phyloP scores from a whole-genome alignment of 37 sponge, comb jelly and placozoan genomes.

The Hormiphora californensis region DNA sequence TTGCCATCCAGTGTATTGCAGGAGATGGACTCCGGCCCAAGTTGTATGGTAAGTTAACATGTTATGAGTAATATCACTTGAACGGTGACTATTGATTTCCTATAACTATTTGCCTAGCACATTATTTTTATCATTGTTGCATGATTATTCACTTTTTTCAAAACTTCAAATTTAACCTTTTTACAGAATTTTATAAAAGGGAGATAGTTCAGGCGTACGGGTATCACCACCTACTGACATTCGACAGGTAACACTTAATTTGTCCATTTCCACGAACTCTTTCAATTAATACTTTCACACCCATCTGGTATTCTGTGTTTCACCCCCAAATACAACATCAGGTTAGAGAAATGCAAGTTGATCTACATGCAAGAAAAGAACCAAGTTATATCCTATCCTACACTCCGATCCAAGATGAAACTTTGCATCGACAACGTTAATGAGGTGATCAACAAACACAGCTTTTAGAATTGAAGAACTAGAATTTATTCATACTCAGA shows the following conservation, averaged over 20 bases:
- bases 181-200: conserved; percentile 73
- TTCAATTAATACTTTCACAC: not conserved
- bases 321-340: too few relatives aligned
- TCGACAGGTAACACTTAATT: conserved; percentile 58
- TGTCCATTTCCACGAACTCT: too few relatives aligned
- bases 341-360: conserved; percentile 79
- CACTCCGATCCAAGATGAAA: conserved; percentile 62
- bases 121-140: not conserved
- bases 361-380: conserved; percentile 66
- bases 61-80: not conserved
- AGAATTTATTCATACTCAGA: not conserved
- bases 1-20: conserved; percentile 85
- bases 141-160: not conserved
- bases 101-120: not conserved
- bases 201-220: conserved; percentile 92
- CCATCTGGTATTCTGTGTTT: not conserved
- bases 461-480: not conserved
- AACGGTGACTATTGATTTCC: not conserved
- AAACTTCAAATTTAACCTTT: not conserved
- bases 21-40: conserved; percentile 80
- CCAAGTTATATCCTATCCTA: conserved; percentile 57
- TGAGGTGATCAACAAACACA: conserved; percentile 59
- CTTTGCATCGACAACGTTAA: conserved; percentile 61
- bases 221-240: conserved; percentile 67
- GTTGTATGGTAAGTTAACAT: conserved; percentile 55